Evolutionary conservation across 2,113 vertebrate genomes (phyloP), one percentile per base, ranked within the genome.

Genomic region (Stigmatopora argus): DNA sequence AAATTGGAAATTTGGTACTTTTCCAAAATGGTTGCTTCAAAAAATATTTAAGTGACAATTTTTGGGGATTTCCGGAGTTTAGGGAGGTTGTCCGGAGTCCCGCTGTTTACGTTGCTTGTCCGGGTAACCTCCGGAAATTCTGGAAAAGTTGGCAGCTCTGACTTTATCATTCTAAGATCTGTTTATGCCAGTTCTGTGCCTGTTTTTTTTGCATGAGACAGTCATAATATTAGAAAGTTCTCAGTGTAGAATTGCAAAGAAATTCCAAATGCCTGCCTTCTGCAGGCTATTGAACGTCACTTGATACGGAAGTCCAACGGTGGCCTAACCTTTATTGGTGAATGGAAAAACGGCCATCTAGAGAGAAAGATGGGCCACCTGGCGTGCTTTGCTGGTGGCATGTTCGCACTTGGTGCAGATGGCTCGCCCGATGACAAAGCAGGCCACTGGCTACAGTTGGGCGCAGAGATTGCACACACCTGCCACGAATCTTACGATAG

Each of bases 291-390:
- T 69, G 97, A 99, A 83, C 95, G 94, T 57, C 95, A 99, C 83
- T 94, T 99, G 72, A 89, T 99, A 78, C 94, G 95, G 57, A 98
- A 96, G 77, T 99, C 97, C 69, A 96, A 89, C 19, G 92, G 96
- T n/a, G 97, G 97, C 4, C 91, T 99, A 73, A 94, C 94, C 4
- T 99, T 97, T 79, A 98, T 99, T 52, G 97, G 97, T 0, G 97
- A 99, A 80, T 99, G 97, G 97, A 98, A 98, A 87, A 97, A 98
- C 0, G 97, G 97, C 2, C 96, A 98, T 86, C 92, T 99, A 79
- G 96, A 99, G 81, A 92, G 94, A 79, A 99, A 99, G 86, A 98
- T 99, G 97, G 97, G 97, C 61, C 96, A 99, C 83, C 90, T 98
- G 89, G 94, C 97, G 53, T 99, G 97, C 75, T 99, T 99, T 75